Percentiles rank a stretch among this genome's conserved stretches.
phyloP scores from a whole-genome alignment of 2,888 invertebrate genomes.

The Conops quadrifasciatus region DNA sequence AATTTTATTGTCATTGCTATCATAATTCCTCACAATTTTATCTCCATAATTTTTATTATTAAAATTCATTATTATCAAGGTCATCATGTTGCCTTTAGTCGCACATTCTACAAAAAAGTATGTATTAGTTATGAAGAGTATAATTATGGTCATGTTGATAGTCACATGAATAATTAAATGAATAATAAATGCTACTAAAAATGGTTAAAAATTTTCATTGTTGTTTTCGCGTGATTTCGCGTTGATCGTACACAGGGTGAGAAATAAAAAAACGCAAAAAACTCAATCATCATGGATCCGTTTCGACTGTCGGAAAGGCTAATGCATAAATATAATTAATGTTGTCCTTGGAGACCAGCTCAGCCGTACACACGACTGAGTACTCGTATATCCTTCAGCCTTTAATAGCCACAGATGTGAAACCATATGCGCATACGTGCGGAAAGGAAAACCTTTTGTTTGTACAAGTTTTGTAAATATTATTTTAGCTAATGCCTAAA shows the following conservation, averaged over 20 bases:
- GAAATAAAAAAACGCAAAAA: constrained; percentile 36
- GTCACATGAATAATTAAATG: constrained; percentile 34
- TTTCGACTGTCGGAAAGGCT: too few species aligned
- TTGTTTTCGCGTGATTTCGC: constrained; percentile 41
- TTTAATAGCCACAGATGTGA: not conserved
- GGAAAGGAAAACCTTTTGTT: not conserved
- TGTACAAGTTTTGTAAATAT: not conserved
- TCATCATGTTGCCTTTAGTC: too few species aligned
- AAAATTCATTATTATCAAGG: too few species aligned
- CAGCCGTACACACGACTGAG: not conserved
- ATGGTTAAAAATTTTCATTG: constrained; percentile 30
- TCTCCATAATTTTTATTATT: too few species aligned
- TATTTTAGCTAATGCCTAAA: too few species aligned
- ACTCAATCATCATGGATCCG: too few species aligned
- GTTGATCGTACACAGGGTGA: constrained; percentile 30
- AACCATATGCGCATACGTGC: not conserved
- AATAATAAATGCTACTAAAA: constrained; percentile 35
- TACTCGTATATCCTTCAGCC: not conserved
- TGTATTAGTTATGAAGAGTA: too few species aligned
- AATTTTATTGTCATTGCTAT: too few species aligned
- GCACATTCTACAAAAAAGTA: too few species aligned
- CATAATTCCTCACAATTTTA: too few species aligned
- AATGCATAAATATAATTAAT: not conserved
- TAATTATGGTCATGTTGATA: too few species aligned
- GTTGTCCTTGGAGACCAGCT: not conserved